These are phyloP conservation scores for Chascanopsetta lugubris DNA, from an alignment of 2,113 vertebrate genomes.

Conservation along the genomic window DNA sequence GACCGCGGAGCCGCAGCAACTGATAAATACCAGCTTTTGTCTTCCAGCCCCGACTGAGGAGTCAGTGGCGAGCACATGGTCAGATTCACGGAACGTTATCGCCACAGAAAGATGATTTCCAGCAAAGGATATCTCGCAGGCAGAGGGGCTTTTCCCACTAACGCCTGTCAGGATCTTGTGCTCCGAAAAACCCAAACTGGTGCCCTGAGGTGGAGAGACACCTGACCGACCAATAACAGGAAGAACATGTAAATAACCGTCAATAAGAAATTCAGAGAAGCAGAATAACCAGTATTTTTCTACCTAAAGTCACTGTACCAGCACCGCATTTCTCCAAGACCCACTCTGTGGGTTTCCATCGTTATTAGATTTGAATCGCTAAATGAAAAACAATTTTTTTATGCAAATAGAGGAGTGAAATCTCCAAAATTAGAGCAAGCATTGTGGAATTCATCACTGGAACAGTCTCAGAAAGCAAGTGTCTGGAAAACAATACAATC, in stretches of 20 bases:
- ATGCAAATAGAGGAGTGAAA: constrained; percentile 52
- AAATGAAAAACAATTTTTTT: constrained; percentile 50
- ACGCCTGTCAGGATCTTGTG: constrained; percentile 24
- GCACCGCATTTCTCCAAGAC: too few relatives aligned
- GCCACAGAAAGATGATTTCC: constrained; percentile 14
- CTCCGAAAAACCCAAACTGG: constrained; percentile 5
- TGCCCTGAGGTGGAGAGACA: constrained; percentile 34
- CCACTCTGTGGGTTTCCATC: too few relatives aligned
- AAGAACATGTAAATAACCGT: neutral
- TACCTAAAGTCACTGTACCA: too few relatives aligned
- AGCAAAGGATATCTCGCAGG: constrained; percentile 29
- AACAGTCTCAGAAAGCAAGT: constrained; percentile 46
- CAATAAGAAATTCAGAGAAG: neutral
- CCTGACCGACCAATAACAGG: constrained; percentile 16
- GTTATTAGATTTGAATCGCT: constrained; percentile 39
- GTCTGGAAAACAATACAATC: constrained; percentile 28
- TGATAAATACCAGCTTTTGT: constrained; percentile 12
- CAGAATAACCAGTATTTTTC: neutral
- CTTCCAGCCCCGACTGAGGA: neutral
- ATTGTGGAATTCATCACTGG: constrained; percentile 57
- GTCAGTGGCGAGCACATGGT: constrained; percentile 33
- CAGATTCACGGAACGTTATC: constrained; percentile 31
- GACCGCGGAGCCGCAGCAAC: neutral
- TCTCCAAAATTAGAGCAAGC: constrained; percentile 55
- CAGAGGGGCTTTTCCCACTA: constrained; percentile 38